These are phyloP conservation scores for Poicephalus meyeri DNA, from an alignment of 2,113 vertebrate genomes.

Conservation along the genomic window DNA sequence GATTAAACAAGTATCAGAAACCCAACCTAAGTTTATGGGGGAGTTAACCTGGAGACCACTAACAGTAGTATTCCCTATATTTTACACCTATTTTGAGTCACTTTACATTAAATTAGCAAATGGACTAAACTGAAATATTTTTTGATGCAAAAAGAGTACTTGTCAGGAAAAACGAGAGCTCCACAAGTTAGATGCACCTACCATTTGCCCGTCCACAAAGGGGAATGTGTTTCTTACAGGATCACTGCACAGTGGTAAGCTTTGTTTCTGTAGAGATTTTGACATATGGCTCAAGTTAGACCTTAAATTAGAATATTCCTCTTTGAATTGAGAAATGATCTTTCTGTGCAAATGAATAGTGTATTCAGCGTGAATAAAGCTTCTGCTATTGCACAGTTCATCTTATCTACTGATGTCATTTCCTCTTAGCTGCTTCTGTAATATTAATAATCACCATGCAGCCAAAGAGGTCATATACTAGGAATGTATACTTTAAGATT, in stretches of 20 bases:
- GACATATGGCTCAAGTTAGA: constrained; percentile 74
- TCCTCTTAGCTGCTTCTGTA: constrained; percentile 70
- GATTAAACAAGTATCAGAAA: not conserved
- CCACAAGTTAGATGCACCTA: constrained; percentile 47
- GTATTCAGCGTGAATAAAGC: constrained; percentile 77
- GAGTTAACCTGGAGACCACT: not conserved
- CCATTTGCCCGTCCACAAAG: constrained; percentile 54
- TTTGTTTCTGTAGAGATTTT: constrained; percentile 77
- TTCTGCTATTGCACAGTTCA: constrained; percentile 66
- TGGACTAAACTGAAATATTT: not conserved
- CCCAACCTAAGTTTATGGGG: not conserved
- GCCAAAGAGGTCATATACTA: constrained; percentile 58
- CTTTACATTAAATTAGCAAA: constrained; percentile 1
- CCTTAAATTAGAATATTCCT: constrained; percentile 81
- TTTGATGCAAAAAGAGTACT: constrained; percentile 32
- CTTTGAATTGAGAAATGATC: constrained; percentile 77
- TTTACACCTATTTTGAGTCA: constrained; percentile 1
- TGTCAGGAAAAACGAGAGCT: constrained; percentile 11
- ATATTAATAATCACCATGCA: constrained; percentile 70
- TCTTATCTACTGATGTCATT: constrained; percentile 77
- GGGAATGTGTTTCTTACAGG: constrained; percentile 63
- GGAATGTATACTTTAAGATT: constrained; percentile 57
- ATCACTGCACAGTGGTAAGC: constrained; percentile 70
- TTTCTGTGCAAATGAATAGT: constrained; percentile 80
- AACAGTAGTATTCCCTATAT: not conserved